Conservation (phyloP, 2,797 vertebrate species). For the Urophycis tenuis region DNA sequence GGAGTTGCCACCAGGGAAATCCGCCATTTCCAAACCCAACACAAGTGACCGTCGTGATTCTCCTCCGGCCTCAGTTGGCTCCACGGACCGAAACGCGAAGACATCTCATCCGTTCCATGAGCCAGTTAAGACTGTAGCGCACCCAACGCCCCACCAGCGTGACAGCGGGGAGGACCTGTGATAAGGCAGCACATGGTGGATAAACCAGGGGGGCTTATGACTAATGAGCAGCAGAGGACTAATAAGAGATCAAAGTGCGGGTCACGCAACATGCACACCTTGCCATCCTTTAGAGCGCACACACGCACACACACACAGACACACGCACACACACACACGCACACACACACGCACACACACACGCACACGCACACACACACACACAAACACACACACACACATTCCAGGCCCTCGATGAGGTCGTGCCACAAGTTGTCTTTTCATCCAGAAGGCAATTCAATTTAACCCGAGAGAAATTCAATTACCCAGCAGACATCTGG, state of each 20-base stretch:
- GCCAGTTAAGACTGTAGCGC: no score
- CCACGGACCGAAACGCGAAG: neutral
- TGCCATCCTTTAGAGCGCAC: neutral
- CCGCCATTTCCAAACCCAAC: neutral
- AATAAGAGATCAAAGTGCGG: conserved; percentile 3
- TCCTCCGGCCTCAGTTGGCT: neutral
- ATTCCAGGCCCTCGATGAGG: conserved; percentile 2
- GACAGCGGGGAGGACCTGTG: neutral
- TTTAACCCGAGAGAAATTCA: conserved; percentile 34
- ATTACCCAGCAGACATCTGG: conserved; percentile 35
- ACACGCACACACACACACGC: conserved; percentile 11
- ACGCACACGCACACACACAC: conserved; percentile 10
- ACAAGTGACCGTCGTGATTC: neutral
- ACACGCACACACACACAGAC: conserved; percentile 14
- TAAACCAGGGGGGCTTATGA: neutral
- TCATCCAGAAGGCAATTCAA: conserved; percentile 27
- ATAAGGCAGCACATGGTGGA: neutral
- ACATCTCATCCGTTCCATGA: no score
- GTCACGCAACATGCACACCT: neutral
- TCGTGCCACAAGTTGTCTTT: conserved; percentile 15
- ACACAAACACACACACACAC: conserved; percentile 14
- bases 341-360: conserved; percentile 14
- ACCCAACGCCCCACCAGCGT: no score
- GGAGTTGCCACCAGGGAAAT: neutral
- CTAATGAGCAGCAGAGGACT: neutral